Evolutionary conservation across 1,140 invertebrate species (phyloP), one percentile per base, ranked within the genome.

Genomic region (Contarinia nasturtii): DNA sequence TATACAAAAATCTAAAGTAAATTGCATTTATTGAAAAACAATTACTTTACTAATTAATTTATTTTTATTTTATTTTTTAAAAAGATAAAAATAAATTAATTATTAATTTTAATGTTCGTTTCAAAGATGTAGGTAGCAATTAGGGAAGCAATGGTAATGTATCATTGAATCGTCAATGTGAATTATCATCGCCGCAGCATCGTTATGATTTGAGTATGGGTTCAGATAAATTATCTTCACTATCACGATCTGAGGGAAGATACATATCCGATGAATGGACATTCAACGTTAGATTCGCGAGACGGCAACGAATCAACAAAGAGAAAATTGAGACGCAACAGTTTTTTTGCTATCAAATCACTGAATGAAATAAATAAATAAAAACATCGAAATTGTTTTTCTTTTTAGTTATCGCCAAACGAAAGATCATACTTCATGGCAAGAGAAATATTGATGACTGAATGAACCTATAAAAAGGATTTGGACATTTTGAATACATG

Each of bases 371-470:
- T n/a, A n/a, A n/a, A n/a, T n/a, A n/a, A n/a, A n/a, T n/a, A n/a
- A n/a, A n/a, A n/a, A n/a, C n/a, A n/a, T n/a, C n/a, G n/a, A n/a
- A n/a, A n/a, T n/a, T n/a, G n/a, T n/a, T n/a, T 27, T 27, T 27
- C 10, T 48, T 21, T 56, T 66, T 44, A 81, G 67, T 72, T 76
- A 51, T 76, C 74, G 63, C 77, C 80, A 14, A 74, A 74, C 2
- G 89, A 95, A 56, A 79, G 80, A 58, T 79, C 81, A 14, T 95
- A 93, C 67, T 95, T 84, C 59, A 83, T 96, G 53, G 82, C 86
- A 37, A 94, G 94, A 64, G 91, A 97, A 67, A 66, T 97, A 45
- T 68, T 95, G 5, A 93, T 93, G 86, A 95, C 90, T 1, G 92
- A 96, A 61, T 67, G 91, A 50, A 95, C 91, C 0, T 97, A 93